phyloP scores from a whole-genome alignment of 2,113 vertebrate species.

The Myotis yumanensis region DNA sequence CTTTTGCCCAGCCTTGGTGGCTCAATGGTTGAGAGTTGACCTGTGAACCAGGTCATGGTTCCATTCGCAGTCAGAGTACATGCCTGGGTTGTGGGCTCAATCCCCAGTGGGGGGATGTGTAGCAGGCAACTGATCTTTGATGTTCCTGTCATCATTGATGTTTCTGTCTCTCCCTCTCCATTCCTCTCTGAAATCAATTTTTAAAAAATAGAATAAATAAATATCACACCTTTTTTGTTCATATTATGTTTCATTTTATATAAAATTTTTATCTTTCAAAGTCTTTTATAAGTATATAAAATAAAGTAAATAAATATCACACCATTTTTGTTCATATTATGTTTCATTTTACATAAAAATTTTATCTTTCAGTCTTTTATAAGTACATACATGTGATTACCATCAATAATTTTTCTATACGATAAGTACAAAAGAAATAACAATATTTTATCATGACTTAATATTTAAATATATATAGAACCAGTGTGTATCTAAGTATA shows the following conservation, averaged over 20 bases:
- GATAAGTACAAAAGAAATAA: neutral
- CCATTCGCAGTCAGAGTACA: no score
- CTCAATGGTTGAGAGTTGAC: no score
- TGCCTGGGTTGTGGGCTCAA: no score
- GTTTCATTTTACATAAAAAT: neutral
- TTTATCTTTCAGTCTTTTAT: constrained; percentile 7
- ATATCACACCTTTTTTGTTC: neutral
- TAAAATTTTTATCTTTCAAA: neutral
- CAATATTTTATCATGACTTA: neutral
- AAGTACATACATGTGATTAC: neutral
- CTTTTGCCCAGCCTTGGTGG: neutral
- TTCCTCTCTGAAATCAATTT: no score
- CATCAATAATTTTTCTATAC: neutral
- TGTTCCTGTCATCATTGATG: no score
- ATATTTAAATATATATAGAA: neutral
- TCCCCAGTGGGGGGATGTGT: no score
- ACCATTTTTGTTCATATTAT: no score
- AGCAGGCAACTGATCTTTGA: no score
- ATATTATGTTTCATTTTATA: constrained; percentile 5
- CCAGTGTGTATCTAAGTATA: neutral
- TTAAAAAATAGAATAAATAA: no score
- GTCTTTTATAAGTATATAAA: neutral
- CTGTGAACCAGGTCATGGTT: no score
- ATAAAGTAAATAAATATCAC: no score
- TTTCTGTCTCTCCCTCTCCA: no score